A percentile compares a stretch with the other conserved stretches of the same genome.
Evolutionary conservation across 2,797 vertebrate genomes (phyloP).

Genomic region (Bufotes viridis): DNA sequence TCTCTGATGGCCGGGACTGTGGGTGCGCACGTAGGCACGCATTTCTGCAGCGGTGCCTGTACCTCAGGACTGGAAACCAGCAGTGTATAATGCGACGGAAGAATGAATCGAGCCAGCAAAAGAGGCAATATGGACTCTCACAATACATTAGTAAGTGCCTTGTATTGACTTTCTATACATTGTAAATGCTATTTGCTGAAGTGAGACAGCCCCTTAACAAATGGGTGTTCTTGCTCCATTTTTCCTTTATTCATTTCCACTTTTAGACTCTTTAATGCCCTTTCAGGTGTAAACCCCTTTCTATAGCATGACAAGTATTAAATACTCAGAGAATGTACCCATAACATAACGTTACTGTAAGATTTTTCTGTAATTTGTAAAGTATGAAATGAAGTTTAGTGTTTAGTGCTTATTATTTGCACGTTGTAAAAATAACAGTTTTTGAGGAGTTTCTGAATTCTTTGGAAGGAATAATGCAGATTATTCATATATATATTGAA

Average conservation of each 20-base stretch:
- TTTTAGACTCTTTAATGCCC: not conserved
- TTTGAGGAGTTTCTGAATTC: not conserved
- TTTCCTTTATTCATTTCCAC: not conserved
- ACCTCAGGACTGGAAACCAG: too few species aligned
- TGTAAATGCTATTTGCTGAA: too few species aligned
- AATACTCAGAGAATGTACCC: not conserved
- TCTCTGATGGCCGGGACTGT: too few species aligned
- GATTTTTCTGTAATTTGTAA: not conserved
- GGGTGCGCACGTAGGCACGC: too few species aligned
- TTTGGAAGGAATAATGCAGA: not conserved
- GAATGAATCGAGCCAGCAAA: too few species aligned
- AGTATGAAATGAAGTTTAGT: not conserved
- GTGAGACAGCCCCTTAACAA: not conserved
- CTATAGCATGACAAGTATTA: not conserved
- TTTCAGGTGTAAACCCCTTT: not conserved
- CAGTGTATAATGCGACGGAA: too few species aligned
- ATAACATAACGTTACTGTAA: too few species aligned
- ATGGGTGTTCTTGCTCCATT: not conserved
- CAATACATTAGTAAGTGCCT: too few species aligned
- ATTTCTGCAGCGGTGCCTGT: too few species aligned
- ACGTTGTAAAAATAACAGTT: not conserved
- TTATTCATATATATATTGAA: not conserved
- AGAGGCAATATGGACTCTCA: too few species aligned
- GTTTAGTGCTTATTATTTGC: not conserved
- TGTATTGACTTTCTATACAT: too few species aligned